A percentile compares a stretch with the other conserved stretches of the same genome.
Conservation (phyloP, 2,888 invertebrate genomes). For the Hydriomena furcata region DNA sequence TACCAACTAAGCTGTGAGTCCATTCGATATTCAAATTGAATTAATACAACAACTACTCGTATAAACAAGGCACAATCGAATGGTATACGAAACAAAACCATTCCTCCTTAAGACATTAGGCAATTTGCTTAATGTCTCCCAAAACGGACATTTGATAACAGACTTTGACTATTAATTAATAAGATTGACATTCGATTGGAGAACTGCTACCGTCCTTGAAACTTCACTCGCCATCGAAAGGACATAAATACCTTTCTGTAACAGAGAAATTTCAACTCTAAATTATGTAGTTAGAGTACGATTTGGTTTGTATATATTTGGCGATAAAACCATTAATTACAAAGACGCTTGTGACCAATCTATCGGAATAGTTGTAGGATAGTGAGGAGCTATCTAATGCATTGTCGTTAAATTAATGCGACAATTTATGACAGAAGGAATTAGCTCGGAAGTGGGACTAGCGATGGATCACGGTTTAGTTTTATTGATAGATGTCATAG, state of each 20-base stretch:
- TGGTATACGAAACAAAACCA: constrained; percentile 34
- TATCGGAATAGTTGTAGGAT: constrained; percentile 61
- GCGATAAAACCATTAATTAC: constrained; percentile 36
- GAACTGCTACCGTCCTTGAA: constrained; percentile 25
- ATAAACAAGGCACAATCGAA: constrained; percentile 48
- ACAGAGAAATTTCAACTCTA: constrained; percentile 1
- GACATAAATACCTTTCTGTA: constrained; percentile 7
- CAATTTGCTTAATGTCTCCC: constrained; percentile 76
- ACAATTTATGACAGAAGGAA: constrained; percentile 79
- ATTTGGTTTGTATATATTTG: constrained; percentile 2
- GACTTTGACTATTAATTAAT: constrained; percentile 45
- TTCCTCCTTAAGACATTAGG: constrained; percentile 58
- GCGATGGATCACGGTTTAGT: constrained; percentile 55
- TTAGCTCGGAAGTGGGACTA: constrained; percentile 58
- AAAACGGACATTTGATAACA: constrained; percentile 38
- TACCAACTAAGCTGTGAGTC: constrained; percentile 10
- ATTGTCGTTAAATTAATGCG: constrained; percentile 81
- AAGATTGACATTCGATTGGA: constrained; percentile 53
- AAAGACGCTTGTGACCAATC: constrained; percentile 39
- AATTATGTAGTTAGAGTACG: neutral
- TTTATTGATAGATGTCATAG: constrained; percentile 45
- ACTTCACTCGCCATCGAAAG: constrained; percentile 13
- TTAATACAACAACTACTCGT: constrained; percentile 38
- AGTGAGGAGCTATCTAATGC: constrained; percentile 63
- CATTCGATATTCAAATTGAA: constrained; percentile 36